Conservation (phyloP, 2,113 vertebrate genomes). For the Neolamprologus devosi region DNA sequence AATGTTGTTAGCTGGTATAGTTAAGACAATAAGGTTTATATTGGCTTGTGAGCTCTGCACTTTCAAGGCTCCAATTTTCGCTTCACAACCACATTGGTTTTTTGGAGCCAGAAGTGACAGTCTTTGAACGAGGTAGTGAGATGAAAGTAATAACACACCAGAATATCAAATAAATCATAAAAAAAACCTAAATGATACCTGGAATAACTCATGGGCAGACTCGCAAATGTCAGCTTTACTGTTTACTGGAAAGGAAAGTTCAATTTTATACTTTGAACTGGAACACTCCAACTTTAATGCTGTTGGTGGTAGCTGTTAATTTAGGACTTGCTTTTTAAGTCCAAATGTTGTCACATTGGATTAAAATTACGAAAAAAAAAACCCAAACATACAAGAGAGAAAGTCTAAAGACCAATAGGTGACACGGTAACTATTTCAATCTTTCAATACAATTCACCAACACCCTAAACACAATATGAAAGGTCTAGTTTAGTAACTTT, state of each 20-base stretch:
- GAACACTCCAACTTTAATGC: not conserved
- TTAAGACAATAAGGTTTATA: not conserved
- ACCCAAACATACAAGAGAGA: accelerated
- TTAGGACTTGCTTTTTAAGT: not conserved
- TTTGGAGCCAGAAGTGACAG: not conserved
- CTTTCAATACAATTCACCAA: not conserved
- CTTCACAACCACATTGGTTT: not conserved
- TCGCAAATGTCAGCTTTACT: not conserved
- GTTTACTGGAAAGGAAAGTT: not conserved
- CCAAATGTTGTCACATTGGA: not conserved
- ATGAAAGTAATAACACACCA: not conserved
- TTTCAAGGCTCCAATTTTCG: not conserved
- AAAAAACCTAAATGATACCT: not conserved
- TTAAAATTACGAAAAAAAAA: accelerated
- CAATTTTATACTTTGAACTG: not conserved
- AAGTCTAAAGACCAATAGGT: not conserved
- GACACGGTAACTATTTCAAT: not conserved
- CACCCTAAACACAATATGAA: not conserved
- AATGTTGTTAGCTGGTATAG: not conserved
- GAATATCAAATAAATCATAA: not conserved
- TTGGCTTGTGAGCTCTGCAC: not conserved
- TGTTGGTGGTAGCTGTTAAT: not conserved
- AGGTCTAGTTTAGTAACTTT: not conserved
- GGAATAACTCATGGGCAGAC: not conserved
- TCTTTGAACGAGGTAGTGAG: not conserved